These are phyloP conservation scores for Limenitis camilla DNA, from an alignment of 2,888 invertebrate species.

Conservation along the genomic window DNA sequence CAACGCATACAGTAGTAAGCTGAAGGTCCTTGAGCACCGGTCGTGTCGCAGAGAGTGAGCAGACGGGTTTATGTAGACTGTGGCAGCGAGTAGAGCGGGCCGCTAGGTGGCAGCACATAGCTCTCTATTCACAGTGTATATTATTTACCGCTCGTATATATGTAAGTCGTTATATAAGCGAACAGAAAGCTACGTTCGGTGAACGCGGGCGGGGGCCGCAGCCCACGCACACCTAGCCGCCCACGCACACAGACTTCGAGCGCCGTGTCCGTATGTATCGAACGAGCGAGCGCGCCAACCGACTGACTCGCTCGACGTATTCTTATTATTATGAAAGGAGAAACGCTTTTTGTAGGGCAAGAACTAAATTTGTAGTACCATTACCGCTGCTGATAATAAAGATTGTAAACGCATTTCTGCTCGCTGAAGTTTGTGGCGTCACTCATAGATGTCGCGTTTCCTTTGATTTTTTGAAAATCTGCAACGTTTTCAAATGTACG, in stretches of 20 bases:
- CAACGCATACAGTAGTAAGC: conserved; percentile 16
- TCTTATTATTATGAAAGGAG: conserved; percentile 77
- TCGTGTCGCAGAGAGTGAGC: conserved; percentile 45
- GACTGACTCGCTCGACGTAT: conserved; percentile 75
- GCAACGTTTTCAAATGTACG: conserved; percentile 15
- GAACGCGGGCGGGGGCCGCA: conserved; percentile 29
- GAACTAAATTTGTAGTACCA: conserved; percentile 72
- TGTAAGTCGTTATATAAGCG: conserved; percentile 71
- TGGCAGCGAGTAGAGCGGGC: conserved; percentile 46
- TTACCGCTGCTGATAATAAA: conserved; percentile 69
- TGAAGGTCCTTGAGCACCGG: conserved; percentile 27
- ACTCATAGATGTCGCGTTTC: conserved; percentile 70
- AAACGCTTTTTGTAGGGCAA: conserved; percentile 76
- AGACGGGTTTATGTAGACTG: conserved; percentile 44
- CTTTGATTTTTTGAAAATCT: conserved; percentile 27
- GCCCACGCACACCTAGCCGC: conserved; percentile 33
- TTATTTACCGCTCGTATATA: conserved; percentile 67
- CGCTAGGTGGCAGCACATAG: conserved; percentile 73
- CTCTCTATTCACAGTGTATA: conserved; percentile 67
- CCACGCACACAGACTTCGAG: conserved; percentile 41
- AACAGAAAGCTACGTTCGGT: conserved; percentile 70
- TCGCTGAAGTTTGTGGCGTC: conserved; percentile 61
- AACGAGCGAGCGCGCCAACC: conserved; percentile 67
- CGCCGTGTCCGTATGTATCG: conserved; percentile 59
- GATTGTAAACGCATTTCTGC: conserved; percentile 70